phyloP scores from a whole-genome alignment of 2,113 vertebrate species.

The Conger conger region DNA sequence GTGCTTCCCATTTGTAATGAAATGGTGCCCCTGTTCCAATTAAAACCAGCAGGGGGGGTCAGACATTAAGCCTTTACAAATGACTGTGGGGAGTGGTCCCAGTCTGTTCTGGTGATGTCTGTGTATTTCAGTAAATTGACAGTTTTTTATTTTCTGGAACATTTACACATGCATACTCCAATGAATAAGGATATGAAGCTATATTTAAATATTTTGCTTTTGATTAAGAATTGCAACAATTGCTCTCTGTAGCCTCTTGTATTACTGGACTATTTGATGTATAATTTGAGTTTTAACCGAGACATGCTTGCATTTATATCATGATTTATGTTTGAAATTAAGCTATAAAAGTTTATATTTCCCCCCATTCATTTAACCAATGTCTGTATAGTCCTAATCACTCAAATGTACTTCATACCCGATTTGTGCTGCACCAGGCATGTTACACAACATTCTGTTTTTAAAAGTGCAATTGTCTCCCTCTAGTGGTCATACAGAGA shows the following conservation, averaged over 20 bases:
- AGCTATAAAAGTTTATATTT: not conserved
- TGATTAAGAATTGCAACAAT: not conserved
- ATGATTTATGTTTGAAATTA: not conserved
- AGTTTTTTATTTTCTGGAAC: not conserved
- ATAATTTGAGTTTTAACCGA: too few species aligned
- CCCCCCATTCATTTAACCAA: not conserved
- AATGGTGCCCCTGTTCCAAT: not conserved
- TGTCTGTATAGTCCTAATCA: not conserved
- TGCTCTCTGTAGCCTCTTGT: not conserved
- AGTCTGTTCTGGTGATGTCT: conserved; percentile 51
- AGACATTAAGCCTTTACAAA: conserved; percentile 58
- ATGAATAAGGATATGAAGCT: not conserved
- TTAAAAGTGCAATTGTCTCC: conserved; percentile 33
- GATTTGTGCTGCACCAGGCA: not conserved
- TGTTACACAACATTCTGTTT: not conserved
- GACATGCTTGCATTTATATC: not conserved
- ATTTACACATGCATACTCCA: not conserved
- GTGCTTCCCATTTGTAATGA: conserved; percentile 10
- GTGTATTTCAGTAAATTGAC: not conserved
- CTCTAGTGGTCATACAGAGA: conserved; percentile 34
- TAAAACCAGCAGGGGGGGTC: conserved; percentile 29
- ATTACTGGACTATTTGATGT: not conserved
- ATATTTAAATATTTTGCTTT: not conserved
- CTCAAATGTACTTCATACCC: not conserved
- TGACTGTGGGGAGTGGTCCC: conserved; percentile 47